Base-by-base conservation (phyloP, 2,113 vertebrate species). In the Prionailurus viverrinus region DNA sequence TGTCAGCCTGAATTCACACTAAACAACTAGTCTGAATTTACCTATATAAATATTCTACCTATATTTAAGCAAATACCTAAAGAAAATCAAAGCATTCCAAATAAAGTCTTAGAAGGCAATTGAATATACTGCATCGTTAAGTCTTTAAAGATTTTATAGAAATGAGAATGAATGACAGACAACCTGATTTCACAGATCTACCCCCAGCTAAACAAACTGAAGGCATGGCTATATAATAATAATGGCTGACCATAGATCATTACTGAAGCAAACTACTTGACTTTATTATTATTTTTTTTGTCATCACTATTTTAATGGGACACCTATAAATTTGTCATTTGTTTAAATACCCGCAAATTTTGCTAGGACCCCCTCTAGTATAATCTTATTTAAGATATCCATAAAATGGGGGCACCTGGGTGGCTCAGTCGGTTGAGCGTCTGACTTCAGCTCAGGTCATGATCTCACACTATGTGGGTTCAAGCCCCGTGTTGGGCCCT, bases 301-400 rank as follows among this genome's bases (percentile, higher is more conserved):
- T 96, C 98, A 98, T 98, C 95, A 98, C 94, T 98, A 95, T 98
- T 98, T 98, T 99, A 99, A 99, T 99, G 99, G 98, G 98, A 98
- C 97, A 98, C 97, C 98, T 98, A 98, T 99, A 99, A 99, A 99
- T 99, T 98, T 99, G 98, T 98, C 98, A 98, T 98, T 99, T 98
- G 98, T 98, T 99, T 99, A 99, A 99, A 99, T 98, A 98, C 97
- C 98, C 98, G 80, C 97, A 99, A 99, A 98, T 98, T 98, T 98
- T 98, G 97, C 90, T 97, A 98, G 98, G 97, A 99, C 96, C 92
- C 84, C 36, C 88, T 98, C 95, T 98, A 99, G 99, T 98, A 98
- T 98, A 97, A 98, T 97, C 97, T 99, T 98, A 99, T 98, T 99
- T 98, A 98, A 98, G 98, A 78, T 98, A 97, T 97, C 98, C 98